Evolutionary conservation across 2,888 invertebrate species (phyloP).

Genomic region (Leucophenga maculata): DNA sequence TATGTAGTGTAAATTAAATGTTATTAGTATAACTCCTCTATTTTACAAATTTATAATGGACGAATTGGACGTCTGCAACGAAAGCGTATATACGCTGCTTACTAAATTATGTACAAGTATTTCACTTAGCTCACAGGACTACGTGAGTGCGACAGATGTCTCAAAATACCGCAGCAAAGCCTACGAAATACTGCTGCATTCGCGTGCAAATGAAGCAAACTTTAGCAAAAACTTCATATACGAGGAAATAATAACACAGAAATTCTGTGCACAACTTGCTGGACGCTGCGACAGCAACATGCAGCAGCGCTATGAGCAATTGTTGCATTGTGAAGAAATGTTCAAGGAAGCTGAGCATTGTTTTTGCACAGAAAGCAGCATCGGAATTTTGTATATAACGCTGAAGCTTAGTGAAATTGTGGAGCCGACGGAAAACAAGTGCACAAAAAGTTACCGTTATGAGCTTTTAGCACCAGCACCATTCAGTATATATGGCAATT

Average conservation of each 20-base stretch:
- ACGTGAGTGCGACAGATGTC: conserved; percentile 22
- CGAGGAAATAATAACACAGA: background rate
- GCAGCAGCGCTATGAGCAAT: background rate
- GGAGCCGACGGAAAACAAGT: background rate
- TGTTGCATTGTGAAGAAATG: conserved; percentile 22
- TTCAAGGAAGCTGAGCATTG: conserved; percentile 24
- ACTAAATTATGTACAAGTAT: conserved; percentile 26
- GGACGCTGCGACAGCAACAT: background rate
- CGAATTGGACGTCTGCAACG: conserved; percentile 12
- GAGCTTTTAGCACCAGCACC: background rate
- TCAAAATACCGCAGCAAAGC: background rate
- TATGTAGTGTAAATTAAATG: no score
- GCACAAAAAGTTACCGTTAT: no score
- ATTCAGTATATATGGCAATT: conserved; percentile 1
- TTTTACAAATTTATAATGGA: conserved; percentile 34
- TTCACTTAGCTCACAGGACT: conserved; percentile 28
- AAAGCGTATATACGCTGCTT: conserved; percentile 31
- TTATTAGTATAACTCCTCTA: no score
- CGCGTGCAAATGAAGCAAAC: background rate
- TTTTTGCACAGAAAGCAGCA: conserved; percentile 24
- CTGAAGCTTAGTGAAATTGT: conserved; percentile 21
- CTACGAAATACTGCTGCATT: background rate
- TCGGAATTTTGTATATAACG: conserved; percentile 26
- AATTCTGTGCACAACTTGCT: background rate
- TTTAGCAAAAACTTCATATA: background rate